Evolutionary conservation across 2,113 vertebrate species (phyloP).

Genomic region (Probosciger aterrimus): DNA sequence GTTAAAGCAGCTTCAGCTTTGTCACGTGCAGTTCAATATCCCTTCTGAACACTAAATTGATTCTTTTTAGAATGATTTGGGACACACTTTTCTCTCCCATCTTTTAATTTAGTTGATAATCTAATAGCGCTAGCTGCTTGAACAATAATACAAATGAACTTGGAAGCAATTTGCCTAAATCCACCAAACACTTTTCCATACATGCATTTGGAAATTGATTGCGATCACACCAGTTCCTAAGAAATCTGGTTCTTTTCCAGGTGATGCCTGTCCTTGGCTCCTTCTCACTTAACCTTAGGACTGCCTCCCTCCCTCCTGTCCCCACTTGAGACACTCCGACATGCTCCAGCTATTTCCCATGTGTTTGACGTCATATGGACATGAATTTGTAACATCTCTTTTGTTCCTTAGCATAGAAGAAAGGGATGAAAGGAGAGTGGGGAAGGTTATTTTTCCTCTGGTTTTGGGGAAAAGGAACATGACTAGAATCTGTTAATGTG

Average conservation of each 20-base stretch:
- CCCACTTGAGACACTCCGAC: neutral
- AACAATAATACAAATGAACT: neutral
- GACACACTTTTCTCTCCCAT: neutral
- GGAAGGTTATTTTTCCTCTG: neutral
- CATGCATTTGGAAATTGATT: neutral
- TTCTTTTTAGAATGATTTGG: neutral
- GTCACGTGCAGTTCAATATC: neutral
- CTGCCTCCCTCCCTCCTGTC: neutral
- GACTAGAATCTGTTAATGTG: neutral
- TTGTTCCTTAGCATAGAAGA: neutral
- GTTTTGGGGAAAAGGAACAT: neutral
- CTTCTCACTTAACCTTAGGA: neutral
- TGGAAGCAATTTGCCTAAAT: neutral
- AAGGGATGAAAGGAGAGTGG: neutral
- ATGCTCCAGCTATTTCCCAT: neutral
- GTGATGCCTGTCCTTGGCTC: neutral
- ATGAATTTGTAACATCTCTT: neutral
- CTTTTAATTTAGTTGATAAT: neutral
- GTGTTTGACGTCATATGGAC: neutral
- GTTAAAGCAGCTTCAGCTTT: neutral
- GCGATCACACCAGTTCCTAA: neutral
- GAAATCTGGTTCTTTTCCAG: neutral
- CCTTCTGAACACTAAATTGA: neutral
- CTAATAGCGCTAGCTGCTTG: neutral
- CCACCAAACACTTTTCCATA: neutral